phyloP scores from a whole-genome alignment of 2,888 invertebrate genomes.

The Lepetodrilus schrolli region DNA sequence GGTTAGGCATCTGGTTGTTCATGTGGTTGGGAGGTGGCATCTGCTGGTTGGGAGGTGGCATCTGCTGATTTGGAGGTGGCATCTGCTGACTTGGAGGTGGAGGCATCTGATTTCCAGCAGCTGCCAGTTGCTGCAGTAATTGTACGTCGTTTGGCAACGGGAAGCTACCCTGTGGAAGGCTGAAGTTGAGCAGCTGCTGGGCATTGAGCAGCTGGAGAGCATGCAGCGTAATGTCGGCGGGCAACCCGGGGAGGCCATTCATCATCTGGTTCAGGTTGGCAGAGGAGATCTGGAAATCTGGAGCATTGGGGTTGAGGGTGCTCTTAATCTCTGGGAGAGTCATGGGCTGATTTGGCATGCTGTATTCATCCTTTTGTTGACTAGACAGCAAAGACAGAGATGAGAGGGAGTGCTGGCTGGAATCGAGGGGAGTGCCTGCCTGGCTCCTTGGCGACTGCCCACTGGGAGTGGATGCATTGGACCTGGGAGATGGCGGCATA shows the following conservation, averaged over 20 bases:
- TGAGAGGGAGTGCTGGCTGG: slow-evolving; percentile 46
- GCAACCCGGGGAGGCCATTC: slow-evolving; percentile 38
- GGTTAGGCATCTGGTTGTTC: slow-evolving; percentile 13
- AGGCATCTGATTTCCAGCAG: neutral
- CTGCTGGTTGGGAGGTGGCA: slow-evolving; percentile 32
- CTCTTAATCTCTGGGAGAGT: slow-evolving; percentile 75
- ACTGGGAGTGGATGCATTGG: slow-evolving; percentile 51
- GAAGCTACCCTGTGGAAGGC: slow-evolving; percentile 7
- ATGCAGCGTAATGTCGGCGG: slow-evolving; percentile 35
- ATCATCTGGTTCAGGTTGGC: slow-evolving; percentile 32
- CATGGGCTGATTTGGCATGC: slow-evolving; percentile 73
- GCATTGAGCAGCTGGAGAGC: slow-evolving; percentile 50
- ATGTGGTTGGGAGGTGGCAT: slow-evolving; percentile 41
- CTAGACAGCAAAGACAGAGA: slow-evolving; percentile 35
- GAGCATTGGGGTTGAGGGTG: slow-evolving; percentile 87
- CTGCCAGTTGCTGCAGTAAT: neutral
- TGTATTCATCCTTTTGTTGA: slow-evolving; percentile 72
- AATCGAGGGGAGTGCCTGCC: slow-evolving; percentile 29
- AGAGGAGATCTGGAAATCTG: slow-evolving; percentile 79
- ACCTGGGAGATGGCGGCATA: slow-evolving; percentile 56
- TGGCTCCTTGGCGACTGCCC: slow-evolving; percentile 47
- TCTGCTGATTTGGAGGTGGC: slow-evolving; percentile 33
- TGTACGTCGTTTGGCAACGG: neutral
- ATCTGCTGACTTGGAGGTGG: slow-evolving; percentile 36
- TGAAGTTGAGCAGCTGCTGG: slow-evolving; percentile 43